phyloP scores from a whole-genome alignment of 2,888 invertebrate species.

The Folsomia candida region DNA sequence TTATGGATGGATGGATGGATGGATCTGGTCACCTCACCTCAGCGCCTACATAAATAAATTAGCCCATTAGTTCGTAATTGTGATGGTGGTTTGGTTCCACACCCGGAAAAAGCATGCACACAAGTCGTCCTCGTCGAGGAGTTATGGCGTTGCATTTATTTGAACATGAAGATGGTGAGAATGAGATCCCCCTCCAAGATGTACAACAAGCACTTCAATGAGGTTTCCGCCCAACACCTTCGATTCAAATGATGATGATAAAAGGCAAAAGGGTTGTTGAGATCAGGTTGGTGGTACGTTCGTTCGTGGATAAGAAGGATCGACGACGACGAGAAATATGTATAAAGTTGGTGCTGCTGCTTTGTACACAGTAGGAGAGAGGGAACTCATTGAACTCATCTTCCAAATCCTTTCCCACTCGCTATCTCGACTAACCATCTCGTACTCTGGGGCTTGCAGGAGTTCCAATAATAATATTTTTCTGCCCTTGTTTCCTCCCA shows the following conservation, averaged over 20 bases:
- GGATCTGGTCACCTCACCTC: background rate
- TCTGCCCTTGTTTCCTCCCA: background rate
- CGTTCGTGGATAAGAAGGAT: too few species aligned
- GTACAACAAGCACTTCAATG: background rate
- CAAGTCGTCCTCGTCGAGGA: too few species aligned
- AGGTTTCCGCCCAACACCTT: constrained; percentile 16
- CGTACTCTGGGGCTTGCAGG: background rate
- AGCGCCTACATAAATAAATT: constrained; percentile 27
- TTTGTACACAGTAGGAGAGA: constrained; percentile 7
- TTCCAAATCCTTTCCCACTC: background rate
- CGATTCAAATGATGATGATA: background rate
- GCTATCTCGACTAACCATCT: constrained; percentile 2
- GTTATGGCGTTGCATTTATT: background rate
- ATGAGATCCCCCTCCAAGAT: background rate
- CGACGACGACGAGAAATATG: too few species aligned
- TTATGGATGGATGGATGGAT: background rate
- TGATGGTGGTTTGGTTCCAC: background rate
- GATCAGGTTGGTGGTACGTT: background rate
- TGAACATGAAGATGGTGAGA: constrained; percentile 2
- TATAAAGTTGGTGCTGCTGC: too few species aligned
- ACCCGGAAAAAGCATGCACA: background rate
- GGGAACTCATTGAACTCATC: constrained; percentile 11
- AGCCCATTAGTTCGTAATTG: constrained; percentile 21
- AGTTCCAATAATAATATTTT: background rate
- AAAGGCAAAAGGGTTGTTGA: background rate